Conservation (phyloP, 2,113 vertebrate species). For the Hassar affinis region DNA sequence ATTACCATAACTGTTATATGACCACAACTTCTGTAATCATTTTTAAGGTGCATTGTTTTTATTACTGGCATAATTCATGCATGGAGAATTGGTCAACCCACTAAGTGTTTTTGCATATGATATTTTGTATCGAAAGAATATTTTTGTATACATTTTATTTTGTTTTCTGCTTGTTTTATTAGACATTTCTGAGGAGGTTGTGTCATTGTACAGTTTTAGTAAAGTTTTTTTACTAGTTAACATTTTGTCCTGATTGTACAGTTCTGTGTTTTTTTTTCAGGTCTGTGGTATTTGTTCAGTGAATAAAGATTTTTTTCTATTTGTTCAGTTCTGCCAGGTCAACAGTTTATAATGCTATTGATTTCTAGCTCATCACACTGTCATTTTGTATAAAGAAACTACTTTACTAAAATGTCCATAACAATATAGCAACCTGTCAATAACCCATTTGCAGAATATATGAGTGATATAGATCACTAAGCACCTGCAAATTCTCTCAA, state of each 20-base stretch:
- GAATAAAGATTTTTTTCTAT: background rate
- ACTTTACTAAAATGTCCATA: background rate
- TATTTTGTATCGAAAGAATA: conserved; percentile 51
- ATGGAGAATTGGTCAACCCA: conserved; percentile 4
- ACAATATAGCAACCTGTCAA: background rate
- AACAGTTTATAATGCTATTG: background rate
- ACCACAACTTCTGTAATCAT: background rate
- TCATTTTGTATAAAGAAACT: background rate
- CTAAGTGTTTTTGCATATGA: conserved; percentile 41
- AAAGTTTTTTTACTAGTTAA: conserved; percentile 38
- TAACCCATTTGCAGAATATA: background rate
- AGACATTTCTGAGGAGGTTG: background rate
- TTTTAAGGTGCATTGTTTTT: background rate
- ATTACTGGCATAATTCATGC: background rate
- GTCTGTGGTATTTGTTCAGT: background rate
- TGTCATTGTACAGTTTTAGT: conserved; percentile 25
- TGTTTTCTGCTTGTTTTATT: conserved; percentile 21
- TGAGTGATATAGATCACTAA: background rate
- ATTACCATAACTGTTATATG: background rate
- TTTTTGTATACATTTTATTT: conserved; percentile 54
- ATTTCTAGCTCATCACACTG: background rate
- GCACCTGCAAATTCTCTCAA: background rate
- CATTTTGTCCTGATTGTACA: background rate
- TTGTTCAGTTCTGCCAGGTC: background rate
- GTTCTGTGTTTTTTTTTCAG: background rate